Percentiles rank a stretch among this genome's conserved stretches.
Conservation (phyloP, 2,113 vertebrate genomes). For the Cephalopholis sonnerati region DNA sequence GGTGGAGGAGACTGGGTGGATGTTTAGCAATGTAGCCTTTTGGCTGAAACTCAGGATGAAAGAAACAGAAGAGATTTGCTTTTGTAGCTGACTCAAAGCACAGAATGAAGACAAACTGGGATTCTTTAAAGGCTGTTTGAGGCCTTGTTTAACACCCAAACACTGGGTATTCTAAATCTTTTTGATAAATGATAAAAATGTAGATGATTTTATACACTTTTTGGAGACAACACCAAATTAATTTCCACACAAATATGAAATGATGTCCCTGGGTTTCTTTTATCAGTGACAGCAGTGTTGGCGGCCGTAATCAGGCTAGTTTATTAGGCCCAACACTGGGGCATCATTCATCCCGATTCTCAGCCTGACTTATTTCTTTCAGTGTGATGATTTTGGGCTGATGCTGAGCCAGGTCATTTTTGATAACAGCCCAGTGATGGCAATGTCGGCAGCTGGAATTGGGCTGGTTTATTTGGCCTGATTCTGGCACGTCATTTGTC, state of each 20-base stretch:
- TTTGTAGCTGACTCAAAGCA: not conserved
- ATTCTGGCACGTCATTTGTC: too few species aligned
- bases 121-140: not conserved
- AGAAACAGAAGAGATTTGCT: not conserved
- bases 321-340: too few species aligned
- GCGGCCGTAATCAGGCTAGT: too few species aligned
- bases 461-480: too few species aligned
- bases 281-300: too few species aligned
- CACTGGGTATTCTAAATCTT: not conserved
- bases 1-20: slow-evolving; percentile 20
- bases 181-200: not conserved
- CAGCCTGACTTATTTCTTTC: too few species aligned
- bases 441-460: too few species aligned
- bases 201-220: not conserved
- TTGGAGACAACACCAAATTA: not conserved
- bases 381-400: too few species aligned
- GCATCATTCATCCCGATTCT: too few species aligned
- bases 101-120: not conserved
- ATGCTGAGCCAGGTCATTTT: too few species aligned
- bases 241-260: slow-evolving; percentile 25
- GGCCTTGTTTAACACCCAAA: not conserved
- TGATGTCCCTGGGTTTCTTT: slow-evolving; percentile 21
- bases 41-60: slow-evolving; percentile 20
- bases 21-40: slow-evolving; percentile 15
- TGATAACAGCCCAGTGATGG: too few species aligned